Conservation (phyloP, 1,140 invertebrate genomes). For the Anthonomus grandis region DNA sequence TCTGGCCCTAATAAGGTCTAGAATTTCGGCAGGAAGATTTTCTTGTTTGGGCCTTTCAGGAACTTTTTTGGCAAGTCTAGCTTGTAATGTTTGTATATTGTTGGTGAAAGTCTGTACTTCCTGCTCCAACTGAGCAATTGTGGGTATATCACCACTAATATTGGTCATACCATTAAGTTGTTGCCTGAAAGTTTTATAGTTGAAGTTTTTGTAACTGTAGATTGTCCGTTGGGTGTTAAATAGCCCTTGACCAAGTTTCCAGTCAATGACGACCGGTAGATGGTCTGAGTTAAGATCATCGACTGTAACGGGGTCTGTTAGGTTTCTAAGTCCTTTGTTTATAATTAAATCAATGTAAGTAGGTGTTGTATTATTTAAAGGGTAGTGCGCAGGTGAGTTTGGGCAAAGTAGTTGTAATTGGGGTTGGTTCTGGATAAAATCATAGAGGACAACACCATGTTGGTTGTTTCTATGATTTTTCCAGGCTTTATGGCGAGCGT, state of each 20-base stretch:
- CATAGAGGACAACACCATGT: not conserved
- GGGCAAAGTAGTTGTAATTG: slow-evolving; percentile 2
- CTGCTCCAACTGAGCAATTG: not conserved
- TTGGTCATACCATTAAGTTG: no score
- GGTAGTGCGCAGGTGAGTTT: not conserved
- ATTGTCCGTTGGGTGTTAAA: not conserved
- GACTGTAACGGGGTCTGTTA: no score
- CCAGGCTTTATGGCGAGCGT: slow-evolving; percentile 1
- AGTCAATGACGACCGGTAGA: not conserved
- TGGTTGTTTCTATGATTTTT: not conserved
- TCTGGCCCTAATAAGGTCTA: not conserved
- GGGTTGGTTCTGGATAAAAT: not conserved
- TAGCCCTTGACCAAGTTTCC: not conserved
- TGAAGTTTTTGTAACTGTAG: no score
- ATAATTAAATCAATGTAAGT: not conserved
- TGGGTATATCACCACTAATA: not conserved
- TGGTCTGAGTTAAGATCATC: no score
- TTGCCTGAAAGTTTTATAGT: no score
- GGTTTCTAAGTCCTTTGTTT: not conserved
- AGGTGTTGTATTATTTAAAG: not conserved
- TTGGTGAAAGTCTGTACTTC: not conserved
- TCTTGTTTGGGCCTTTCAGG: not conserved
- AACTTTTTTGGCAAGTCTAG: not conserved
- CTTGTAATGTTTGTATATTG: no score
- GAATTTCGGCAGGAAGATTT: not conserved